Evolutionary conservation across 2,797 vertebrate genomes (phyloP).

Genomic region (Pseudocheirus occidentalis): DNA sequence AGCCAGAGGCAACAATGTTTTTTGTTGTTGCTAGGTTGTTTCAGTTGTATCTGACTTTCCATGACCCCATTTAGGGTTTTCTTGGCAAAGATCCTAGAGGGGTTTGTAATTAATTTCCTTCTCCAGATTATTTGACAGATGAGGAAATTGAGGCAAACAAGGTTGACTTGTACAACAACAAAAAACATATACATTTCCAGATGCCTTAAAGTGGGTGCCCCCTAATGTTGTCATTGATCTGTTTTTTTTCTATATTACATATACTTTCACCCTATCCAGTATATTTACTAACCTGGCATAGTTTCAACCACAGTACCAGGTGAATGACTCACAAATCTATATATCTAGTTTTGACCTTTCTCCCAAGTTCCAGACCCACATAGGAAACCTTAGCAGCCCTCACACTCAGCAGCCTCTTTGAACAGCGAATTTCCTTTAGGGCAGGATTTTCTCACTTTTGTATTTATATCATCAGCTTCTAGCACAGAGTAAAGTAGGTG

Average conservation of each 20-base stretch:
- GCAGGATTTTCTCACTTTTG: background rate
- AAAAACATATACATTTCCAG: background rate
- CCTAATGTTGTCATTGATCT: background rate
- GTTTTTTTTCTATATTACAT: background rate
- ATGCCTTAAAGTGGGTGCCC: background rate
- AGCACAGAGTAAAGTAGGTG: background rate
- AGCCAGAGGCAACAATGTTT: background rate
- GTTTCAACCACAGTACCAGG: background rate
- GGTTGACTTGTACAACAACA: background rate
- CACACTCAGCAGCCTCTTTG: background rate
- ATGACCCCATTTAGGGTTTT: background rate
- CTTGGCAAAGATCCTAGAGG: background rate
- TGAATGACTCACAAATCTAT: background rate
- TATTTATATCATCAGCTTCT: background rate
- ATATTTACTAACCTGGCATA: background rate
- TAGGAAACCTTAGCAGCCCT: background rate
- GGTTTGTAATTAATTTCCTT: background rate
- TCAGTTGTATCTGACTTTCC: background rate
- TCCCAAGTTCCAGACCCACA: background rate
- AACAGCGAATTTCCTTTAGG: background rate
- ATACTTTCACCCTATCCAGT: background rate
- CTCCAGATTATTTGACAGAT: no score
- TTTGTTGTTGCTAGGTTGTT: background rate
- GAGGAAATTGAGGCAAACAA: background rate
- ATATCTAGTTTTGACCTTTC: background rate